A percentile compares a stretch with the other conserved stretches of the same genome.
Conservation (phyloP, 2,888 invertebrate genomes). For the Neoaliturus tenellus region DNA sequence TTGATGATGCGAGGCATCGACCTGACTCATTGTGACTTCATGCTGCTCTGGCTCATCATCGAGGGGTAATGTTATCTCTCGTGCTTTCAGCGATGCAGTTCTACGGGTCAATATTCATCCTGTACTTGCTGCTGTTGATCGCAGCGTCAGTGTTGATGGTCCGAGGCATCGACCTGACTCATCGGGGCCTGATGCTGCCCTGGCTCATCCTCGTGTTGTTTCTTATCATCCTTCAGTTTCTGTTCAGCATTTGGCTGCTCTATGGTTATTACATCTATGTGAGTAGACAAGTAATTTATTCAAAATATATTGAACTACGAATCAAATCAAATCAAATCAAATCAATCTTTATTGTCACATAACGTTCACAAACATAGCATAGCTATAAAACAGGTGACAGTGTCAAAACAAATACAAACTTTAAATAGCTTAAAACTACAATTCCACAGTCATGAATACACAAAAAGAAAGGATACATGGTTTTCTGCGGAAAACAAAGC, state of each 20-base stretch:
- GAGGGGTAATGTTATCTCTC: too few relatives aligned
- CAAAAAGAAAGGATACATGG: too few relatives aligned
- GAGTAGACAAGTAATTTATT: too few relatives aligned
- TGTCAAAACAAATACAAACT: too few relatives aligned
- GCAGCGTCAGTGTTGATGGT: conserved; percentile 78
- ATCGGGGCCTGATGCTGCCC: conserved; percentile 88
- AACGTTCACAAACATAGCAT: too few relatives aligned
- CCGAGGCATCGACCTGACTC: conserved; percentile 80
- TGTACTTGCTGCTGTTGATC: conserved; percentile 77
- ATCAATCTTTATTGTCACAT: too few relatives aligned
- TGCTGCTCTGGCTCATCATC: conserved; percentile 86
- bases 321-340: too few relatives aligned
- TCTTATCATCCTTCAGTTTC: conserved; percentile 83
- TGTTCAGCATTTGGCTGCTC: conserved; percentile 90
- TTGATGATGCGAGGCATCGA: conserved; percentile 80
- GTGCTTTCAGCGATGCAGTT: conserved; percentile 85
- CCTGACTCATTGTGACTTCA: conserved; percentile 84
- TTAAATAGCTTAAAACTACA: too few relatives aligned
- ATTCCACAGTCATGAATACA: too few relatives aligned
- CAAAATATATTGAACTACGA: too few relatives aligned
- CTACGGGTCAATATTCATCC: conserved; percentile 80
- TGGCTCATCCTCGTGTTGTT: conserved; percentile 84
- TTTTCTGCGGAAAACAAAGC: too few relatives aligned
- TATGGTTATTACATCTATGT: conserved; percentile 95
- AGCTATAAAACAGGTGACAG: too few relatives aligned